Evolutionary conservation across 2,888 invertebrate genomes (phyloP).

Genomic region (Mesorhabditis belari): DNA sequence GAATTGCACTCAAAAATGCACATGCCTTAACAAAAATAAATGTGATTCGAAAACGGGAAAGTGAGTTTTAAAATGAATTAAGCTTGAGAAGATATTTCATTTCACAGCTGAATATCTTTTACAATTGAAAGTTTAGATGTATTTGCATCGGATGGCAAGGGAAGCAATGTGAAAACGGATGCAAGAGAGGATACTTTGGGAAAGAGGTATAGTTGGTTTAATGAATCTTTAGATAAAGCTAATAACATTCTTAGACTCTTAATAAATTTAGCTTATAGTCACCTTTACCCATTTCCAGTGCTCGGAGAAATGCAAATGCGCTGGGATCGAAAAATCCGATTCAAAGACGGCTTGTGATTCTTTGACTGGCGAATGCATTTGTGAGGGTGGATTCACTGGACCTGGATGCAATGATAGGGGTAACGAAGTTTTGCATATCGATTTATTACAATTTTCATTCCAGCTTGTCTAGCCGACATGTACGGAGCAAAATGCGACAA

Average conservation of each 20-base stretch:
- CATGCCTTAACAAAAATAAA: slow-evolving; percentile 47
- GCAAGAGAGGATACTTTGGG: slow-evolving; percentile 40
- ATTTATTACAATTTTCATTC: slow-evolving; percentile 7
- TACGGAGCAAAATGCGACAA: slow-evolving; percentile 39
- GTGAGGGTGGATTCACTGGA: slow-evolving; percentile 33
- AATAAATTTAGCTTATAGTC: neutral
- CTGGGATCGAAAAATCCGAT: slow-evolving; percentile 40
- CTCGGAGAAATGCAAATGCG: slow-evolving; percentile 44
- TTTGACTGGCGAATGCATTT: slow-evolving; percentile 39
- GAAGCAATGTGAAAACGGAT: slow-evolving; percentile 44
- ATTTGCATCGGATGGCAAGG: slow-evolving; percentile 48
- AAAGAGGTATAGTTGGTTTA: slow-evolving; percentile 20
- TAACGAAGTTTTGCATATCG: slow-evolving; percentile 9
- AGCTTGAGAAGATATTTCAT: neutral
- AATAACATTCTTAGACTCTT: no score
- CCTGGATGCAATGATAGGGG: slow-evolving; percentile 24
- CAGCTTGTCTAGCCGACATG: slow-evolving; percentile 34
- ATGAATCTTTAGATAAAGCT: neutral
- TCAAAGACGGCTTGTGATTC: slow-evolving; percentile 45
- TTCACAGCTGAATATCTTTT: neutral
- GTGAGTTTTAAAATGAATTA: slow-evolving; percentile 1
- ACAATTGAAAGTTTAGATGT: slow-evolving; percentile 15
- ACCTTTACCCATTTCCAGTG: slow-evolving; percentile 12
- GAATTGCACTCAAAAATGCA: slow-evolving; percentile 41
- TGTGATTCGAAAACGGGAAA: slow-evolving; percentile 36